Base-by-base conservation (phyloP, 2,888 invertebrate species). In the Amphiduros pacificus region DNA sequence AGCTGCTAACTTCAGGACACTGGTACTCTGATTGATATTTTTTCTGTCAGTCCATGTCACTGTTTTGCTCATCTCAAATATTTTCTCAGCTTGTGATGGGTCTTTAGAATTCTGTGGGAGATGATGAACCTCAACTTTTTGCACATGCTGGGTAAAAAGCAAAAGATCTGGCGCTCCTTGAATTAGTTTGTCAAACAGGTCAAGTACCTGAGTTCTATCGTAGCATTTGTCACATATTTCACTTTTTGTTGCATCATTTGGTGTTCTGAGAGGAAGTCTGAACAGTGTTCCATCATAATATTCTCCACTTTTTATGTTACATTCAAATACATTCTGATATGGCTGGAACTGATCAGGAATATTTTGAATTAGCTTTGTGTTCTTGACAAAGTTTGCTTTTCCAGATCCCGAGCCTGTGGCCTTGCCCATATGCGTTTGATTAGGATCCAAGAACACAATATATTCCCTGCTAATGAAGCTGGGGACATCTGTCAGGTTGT, bases 401-500 rank as follows among this genome's bases (percentile, higher is more conserved):
- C 63, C 64, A 29, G 55, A 60, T 27, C 61, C 26, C 50, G 69
- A 70, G 32, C 58, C 56, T 29, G 69, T 68, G 22, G 61, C 63
- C 28, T 62, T 67, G 11, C 71, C 73, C 3, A 79, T 66, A 63
- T 75, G 71, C 5, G 63, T 73, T 17, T 62, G 64, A 57, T 77
- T 75, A 1, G 79, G 79, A 65, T 79, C 79, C 64, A 79, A 76
- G 14, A 79, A 73, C 5, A 77, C 74, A 26, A 77, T 55, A 31
- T 61, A 71, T 27, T 72, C 58, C 2, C 73, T 63, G 32, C 75
- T 76, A 4, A 79, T 55, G 44, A 78, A 75, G 49, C 76, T 75
- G 2, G 79, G 79, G 4, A 77, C 75, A 69, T 79, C 79, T 6
- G 78, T 78, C 9, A 79, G 49, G 56, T 79, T 79, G 62, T 79